Evolutionary conservation across 2,797 vertebrate genomes (phyloP).

Genomic region (Agapornis canus): DNA sequence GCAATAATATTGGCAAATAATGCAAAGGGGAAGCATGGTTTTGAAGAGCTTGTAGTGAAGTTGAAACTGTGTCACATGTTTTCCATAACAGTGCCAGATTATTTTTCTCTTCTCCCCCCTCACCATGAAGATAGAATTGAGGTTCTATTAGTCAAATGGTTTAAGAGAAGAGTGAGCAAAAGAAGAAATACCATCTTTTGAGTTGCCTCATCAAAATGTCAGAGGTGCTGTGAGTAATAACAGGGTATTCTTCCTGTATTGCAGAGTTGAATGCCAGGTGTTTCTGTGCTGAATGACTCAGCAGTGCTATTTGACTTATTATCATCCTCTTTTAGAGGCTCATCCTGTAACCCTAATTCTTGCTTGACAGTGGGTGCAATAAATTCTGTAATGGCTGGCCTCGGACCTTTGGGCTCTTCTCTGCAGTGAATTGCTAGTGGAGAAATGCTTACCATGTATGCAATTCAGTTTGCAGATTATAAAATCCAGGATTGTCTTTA

Average conservation of each 20-base stretch:
- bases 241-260: background rate
- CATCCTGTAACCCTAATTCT: background rate
- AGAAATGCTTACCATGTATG: background rate
- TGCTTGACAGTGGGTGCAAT: background rate
- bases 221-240: background rate
- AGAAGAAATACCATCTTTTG: background rate
- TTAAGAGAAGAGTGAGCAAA: background rate
- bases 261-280: background rate
- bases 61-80: background rate
- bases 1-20: background rate
- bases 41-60: background rate
- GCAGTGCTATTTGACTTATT: background rate
- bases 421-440: background rate
- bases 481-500: background rate
- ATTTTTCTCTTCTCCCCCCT: background rate
- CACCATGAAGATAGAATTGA: background rate
- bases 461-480: background rate
- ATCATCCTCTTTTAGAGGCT: background rate
- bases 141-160: background rate
- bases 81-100: background rate
- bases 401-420: background rate
- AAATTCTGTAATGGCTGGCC: background rate
- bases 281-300: background rate
- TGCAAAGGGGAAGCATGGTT: background rate
- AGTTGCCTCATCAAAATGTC: constrained; percentile 1